Conservation (phyloP, 2,113 vertebrate species). For the Tachuris rubrigastra region DNA sequence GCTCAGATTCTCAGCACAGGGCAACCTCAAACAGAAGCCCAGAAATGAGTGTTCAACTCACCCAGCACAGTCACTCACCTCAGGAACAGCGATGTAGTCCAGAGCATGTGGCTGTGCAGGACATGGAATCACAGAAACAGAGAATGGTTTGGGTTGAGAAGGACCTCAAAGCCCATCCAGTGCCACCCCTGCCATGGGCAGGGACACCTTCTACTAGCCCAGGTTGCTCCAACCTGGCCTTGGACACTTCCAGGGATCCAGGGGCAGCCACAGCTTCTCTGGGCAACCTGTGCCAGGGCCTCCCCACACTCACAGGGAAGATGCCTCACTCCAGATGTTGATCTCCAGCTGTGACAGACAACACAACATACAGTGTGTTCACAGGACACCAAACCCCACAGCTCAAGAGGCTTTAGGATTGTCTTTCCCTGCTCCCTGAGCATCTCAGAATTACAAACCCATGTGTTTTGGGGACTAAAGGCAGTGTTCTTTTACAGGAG, state of each 20-base stretch:
- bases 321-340: accelerated
- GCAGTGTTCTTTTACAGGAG: accelerated
- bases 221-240: not conserved
- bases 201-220: not conserved
- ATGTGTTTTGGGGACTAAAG: accelerated
- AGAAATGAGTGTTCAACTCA: accelerated
- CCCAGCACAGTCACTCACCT: accelerated
- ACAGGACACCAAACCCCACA: not conserved
- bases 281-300: not conserved
- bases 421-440: not conserved
- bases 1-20: not conserved
- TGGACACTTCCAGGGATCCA: not conserved
- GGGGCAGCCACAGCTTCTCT: not conserved
- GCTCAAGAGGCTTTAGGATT: accelerated
- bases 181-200: not conserved
- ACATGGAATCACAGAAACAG: not conserved
- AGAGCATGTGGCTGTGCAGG: not conserved
- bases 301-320: not conserved
- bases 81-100: not conserved
- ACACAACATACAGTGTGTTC: accelerated
- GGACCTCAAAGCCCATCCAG: accelerated
- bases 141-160: accelerated
- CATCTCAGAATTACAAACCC: not conserved
- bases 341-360: not conserved
- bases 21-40: not conserved